Evolutionary conservation across 1,140 invertebrate species (phyloP).

Genomic region (Ditylenchus dipsaci): DNA sequence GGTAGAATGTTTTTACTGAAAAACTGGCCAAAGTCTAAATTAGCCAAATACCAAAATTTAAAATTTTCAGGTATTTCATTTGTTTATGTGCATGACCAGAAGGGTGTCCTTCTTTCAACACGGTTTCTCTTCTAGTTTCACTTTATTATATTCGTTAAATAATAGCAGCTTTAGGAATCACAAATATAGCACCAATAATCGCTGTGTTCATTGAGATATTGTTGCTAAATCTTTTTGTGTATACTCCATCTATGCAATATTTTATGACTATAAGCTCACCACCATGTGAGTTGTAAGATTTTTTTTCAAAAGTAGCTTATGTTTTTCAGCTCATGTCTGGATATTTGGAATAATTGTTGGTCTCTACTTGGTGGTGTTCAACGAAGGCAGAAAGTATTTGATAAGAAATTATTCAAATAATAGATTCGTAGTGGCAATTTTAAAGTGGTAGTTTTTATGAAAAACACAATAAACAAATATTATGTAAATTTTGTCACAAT

Average conservation of each 20-base stretch:
- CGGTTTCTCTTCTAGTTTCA: slow-evolving; percentile 12
- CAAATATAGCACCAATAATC: slow-evolving; percentile 53
- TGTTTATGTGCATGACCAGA: slow-evolving; percentile 57
- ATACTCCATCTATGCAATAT: slow-evolving; percentile 55
- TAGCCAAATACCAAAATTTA: neutral
- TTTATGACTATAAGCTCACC: slow-evolving; percentile 53
- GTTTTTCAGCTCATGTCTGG: neutral
- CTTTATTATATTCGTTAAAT: neutral
- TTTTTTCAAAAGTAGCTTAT: too few relatives aligned
- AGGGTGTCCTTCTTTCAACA: slow-evolving; percentile 55
- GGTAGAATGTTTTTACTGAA: too few relatives aligned
- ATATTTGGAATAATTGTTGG: slow-evolving; percentile 46
- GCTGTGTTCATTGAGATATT: slow-evolving; percentile 56
- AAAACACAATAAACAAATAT: too few relatives aligned
- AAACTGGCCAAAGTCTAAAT: too few relatives aligned
- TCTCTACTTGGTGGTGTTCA: slow-evolving; percentile 44
- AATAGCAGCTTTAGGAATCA: slow-evolving; percentile 21
- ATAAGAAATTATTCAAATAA: slow-evolving; percentile 48
- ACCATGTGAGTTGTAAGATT: neutral
- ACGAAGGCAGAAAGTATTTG: slow-evolving; percentile 45
- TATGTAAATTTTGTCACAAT: too few relatives aligned
- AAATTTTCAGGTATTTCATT: slow-evolving; percentile 51
- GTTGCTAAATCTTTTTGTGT: slow-evolving; percentile 54
- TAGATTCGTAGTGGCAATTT: slow-evolving; percentile 30
- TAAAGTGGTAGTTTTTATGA: neutral